A percentile compares a stretch with the other conserved stretches of the same genome.
Conservation (phyloP, 2,888 invertebrate genomes). For the Abrostola tripartita region DNA sequence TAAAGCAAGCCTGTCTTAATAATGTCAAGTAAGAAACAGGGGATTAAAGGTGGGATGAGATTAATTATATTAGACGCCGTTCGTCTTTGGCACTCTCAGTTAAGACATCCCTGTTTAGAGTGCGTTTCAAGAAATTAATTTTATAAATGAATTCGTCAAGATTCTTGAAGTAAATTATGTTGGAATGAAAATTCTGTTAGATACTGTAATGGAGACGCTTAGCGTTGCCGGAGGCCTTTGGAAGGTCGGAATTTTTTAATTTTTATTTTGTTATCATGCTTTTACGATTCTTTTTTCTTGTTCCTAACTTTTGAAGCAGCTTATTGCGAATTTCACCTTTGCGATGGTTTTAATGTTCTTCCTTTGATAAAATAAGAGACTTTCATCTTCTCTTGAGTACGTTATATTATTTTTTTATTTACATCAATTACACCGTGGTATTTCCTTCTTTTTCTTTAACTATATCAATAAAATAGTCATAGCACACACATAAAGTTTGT, state of each 20-base stretch:
- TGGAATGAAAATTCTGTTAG: slow-evolving; percentile 63
- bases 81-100: slow-evolving; percentile 62
- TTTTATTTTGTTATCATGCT: slow-evolving; percentile 43
- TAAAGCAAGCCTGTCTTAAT: slow-evolving; percentile 59
- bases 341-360: slow-evolving; percentile 33
- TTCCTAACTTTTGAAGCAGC: slow-evolving; percentile 30
- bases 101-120: slow-evolving; percentile 65
- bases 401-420: too few relatives aligned
- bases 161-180: slow-evolving; percentile 68
- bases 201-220: slow-evolving; percentile 57
- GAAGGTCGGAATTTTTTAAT: slow-evolving; percentile 51
- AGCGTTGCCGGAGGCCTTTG: slow-evolving; percentile 44
- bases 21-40: slow-evolving; percentile 61
- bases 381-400: slow-evolving; percentile 5
- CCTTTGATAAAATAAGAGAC: slow-evolving; percentile 27
- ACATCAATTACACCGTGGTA: neutral
- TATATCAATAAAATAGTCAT: slow-evolving; percentile 15
- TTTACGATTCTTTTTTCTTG: slow-evolving; percentile 40
- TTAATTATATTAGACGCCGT: slow-evolving; percentile 75
- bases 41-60: slow-evolving; percentile 70
- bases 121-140: slow-evolving; percentile 69
- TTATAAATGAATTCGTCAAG: slow-evolving; percentile 73
- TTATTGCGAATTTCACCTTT: slow-evolving; percentile 42
- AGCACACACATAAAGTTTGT: slow-evolving; percentile 14
- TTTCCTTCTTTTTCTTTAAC: neutral